Evolutionary conservation across 2,888 invertebrate species (phyloP).

Genomic region (Drosophila kuntzei): DNA sequence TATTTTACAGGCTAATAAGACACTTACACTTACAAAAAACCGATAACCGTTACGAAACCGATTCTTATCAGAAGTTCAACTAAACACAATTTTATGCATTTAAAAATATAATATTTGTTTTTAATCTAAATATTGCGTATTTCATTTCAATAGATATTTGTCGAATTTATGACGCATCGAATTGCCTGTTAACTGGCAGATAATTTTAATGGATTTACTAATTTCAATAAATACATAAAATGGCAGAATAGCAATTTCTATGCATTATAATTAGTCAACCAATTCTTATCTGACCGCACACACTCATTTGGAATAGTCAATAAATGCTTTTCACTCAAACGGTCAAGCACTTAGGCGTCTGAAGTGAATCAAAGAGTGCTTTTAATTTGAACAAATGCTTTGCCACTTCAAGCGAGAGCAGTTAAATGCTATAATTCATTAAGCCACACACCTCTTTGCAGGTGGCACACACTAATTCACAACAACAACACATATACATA

Average conservation of each 20-base stretch:
- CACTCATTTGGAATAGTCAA: slow-evolving; percentile 1
- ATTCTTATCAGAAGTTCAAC: too few relatives aligned
- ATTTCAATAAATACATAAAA: slow-evolving; percentile 12
- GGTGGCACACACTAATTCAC: slow-evolving; percentile 16
- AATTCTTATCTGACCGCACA: slow-evolving; percentile 14
- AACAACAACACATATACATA: slow-evolving; percentile 3
- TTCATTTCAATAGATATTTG: slow-evolving; percentile 18
- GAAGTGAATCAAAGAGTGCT: slow-evolving; percentile 13
- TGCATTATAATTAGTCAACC: slow-evolving; percentile 8
- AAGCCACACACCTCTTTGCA: slow-evolving; percentile 48
- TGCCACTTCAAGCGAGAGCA: slow-evolving; percentile 32
- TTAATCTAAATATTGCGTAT: background rate
- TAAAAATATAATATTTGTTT: background rate
- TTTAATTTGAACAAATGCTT: slow-evolving; percentile 44
- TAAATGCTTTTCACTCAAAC: background rate
- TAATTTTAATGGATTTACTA: slow-evolving; percentile 38
- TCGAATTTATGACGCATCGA: slow-evolving; percentile 25
- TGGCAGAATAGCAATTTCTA: background rate
- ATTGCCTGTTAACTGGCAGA: slow-evolving; percentile 29
- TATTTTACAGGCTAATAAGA: too few relatives aligned
- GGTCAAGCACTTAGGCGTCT: slow-evolving; percentile 1
- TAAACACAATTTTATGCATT: too few relatives aligned
- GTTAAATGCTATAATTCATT: slow-evolving; percentile 69
- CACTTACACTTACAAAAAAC: too few relatives aligned
- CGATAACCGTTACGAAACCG: too few relatives aligned